Base-by-base conservation (phyloP, 2,113 vertebrate genomes). In the Eptesicus fuscus region DNA sequence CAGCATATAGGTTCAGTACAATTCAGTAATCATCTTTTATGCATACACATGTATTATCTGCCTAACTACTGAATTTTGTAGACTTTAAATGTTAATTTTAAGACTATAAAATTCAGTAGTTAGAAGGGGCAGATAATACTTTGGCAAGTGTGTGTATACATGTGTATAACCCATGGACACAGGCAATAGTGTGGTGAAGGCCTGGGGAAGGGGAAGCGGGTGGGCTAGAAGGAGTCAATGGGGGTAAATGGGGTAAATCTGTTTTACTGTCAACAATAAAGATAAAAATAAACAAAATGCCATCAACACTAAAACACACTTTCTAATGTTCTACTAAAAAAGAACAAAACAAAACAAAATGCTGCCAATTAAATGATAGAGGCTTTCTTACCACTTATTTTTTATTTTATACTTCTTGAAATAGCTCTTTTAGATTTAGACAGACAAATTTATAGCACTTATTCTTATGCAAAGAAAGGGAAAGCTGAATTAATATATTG, bases 101-200 rank as follows among this genome's bases (percentile, higher is more conserved):
- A 89, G 14, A 94, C 74, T 79, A 35, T 88, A 76, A 93, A 83
- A 95, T 63, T 86, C 17, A 76, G 47, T 73, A 35, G 16, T 93
- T 88, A 53, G 47, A 74, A 71, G 30, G 40, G 30, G 10, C n/a
- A 90, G 53, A n/a, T 47, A 94, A 83, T 32, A 56, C 47, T 9
- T 84, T 70, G 53, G 14, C 25, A 23, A 77, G 28, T 44, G 7
- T 30, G 35, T 30, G 32, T 59, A 2, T 65, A 3, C 32, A 4
- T 35, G 7, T 70, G 37, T 44, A 11, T 49, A 61, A 61, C 9
- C 9, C 59, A 61, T 28, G 25, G 25, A 25, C 59, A 25, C 25
- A 61, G 59, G 59, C 59, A 61, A 28, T 28, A 11, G 59, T 10
- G 56, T 59, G 56, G 9, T 59, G 56, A 59, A 59, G 56, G 23